Evolutionary conservation across 2,888 invertebrate genomes (phyloP), one percentile per base, ranked within the genome.

Genomic region (Limnephilus auricula): DNA sequence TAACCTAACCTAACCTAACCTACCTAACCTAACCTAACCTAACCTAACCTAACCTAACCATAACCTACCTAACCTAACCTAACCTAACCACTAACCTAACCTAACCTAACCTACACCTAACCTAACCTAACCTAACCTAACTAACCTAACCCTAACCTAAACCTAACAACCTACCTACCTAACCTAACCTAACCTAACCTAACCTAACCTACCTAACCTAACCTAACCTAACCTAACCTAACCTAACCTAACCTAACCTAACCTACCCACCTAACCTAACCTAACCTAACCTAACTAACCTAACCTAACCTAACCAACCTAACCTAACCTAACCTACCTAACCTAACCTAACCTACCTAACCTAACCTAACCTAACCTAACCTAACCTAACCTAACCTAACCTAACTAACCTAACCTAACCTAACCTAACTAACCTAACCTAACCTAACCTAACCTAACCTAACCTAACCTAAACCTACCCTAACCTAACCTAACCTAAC

Each of bases 401-500:
- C 93, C 93, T 93, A 93, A 93, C 93, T 93, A 93, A 93, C 93
- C 93, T 93, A 93, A 93, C 93, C 93, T 93, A 93, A 93, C 93
- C 93, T 93, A 93, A 93, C 93, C 93, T 93, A 93, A 93, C 79
- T 90, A 90, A 90, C 90, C 90, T 90, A 90, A 90, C 90, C 90
- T 90, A 90, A 90, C 90, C 90, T 90, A 90, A 90, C 90, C 86
- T 86, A 90, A 85, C 90, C 86, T 86, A 90, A 85, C 90, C 86
- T 86, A 90, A 85, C 90, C n/a, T 65, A 84, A 93, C 93, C 93
- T 93, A 93, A 93, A 93, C 93, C 93, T 93, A 93, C 93, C 93
- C 93, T 93, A 93, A 93, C 93, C 93, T 93, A 93, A 93, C 93
- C 93, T 93, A 93, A 93, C 93, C 93, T 93, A 93, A 93, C 93